Conservation (phyloP, 2,797 vertebrate species). For the Lacerta agilis region DNA sequence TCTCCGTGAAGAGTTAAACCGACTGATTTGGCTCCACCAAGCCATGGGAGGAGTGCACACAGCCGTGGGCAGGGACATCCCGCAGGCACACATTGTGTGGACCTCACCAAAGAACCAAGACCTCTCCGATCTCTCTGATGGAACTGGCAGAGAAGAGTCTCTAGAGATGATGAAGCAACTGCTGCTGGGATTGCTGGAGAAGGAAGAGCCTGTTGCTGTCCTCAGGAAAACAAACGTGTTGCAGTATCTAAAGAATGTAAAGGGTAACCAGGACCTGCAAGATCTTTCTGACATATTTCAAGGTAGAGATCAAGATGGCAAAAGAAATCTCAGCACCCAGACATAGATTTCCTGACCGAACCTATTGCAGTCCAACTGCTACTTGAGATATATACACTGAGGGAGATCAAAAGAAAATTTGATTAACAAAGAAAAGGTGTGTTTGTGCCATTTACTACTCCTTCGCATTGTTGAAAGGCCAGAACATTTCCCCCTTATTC, state of each 20-base stretch:
- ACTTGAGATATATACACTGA: not conserved
- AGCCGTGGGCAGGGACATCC: conserved; percentile 72
- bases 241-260: conserved; percentile 29
- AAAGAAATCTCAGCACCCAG: conserved; percentile 20
- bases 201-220: not conserved
- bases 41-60: conserved; percentile 83
- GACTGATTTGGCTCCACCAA: conserved; percentile 84
- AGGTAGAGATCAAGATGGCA: conserved; percentile 35
- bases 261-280: conserved; percentile 37
- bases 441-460: not conserved
- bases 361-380: accelerated
- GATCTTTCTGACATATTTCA: conserved; percentile 32
- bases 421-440: conserved; percentile 19
- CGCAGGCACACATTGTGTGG: conserved; percentile 16
- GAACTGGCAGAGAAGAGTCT: not conserved
- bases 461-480: not conserved
- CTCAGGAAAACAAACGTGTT: conserved; percentile 44
- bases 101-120: conserved; percentile 19
- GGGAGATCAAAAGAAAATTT: not conserved
- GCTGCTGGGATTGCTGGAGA: not conserved
- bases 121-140: conserved; percentile 5
- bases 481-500: not conserved
- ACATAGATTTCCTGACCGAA: not conserved
- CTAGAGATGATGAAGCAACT: conserved; percentile 38
- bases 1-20: conserved; percentile 83